phyloP scores from a whole-genome alignment of 2,797 vertebrate genomes.

The Gymnoscopelus microlampas region DNA sequence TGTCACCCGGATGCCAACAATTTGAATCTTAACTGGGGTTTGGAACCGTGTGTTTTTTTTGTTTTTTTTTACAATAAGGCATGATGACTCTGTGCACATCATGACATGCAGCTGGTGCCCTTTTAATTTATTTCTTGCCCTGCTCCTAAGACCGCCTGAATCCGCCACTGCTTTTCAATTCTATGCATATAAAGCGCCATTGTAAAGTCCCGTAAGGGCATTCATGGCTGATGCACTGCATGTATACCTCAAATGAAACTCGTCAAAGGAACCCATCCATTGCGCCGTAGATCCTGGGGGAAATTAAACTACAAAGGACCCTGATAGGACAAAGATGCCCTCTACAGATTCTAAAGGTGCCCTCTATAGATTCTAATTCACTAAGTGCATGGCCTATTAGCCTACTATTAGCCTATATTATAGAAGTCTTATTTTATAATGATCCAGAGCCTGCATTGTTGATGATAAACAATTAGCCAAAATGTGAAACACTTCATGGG shows the following conservation, averaged over 20 bases:
- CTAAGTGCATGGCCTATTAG: conserved; percentile 40
- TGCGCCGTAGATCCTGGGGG: conserved; percentile 49
- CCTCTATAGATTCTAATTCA: not conserved
- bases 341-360: conserved; percentile 14
- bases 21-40: too few relatives aligned
- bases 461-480: not conserved
- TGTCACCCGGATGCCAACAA: too few relatives aligned
- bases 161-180: too few relatives aligned
- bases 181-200: conserved; percentile 21
- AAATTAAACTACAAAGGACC: conserved; percentile 31
- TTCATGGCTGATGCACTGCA: conserved; percentile 1
- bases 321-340: conserved; percentile 14
- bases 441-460: not conserved
- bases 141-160: too few relatives aligned
- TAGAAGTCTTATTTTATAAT: not conserved
- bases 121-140: too few relatives aligned
- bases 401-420: not conserved
- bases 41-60: too few relatives aligned
- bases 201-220: conserved; percentile 36
- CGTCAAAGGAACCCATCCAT: conserved; percentile 56
- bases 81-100: too few relatives aligned
- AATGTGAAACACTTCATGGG: not conserved
- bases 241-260: conserved; percentile 13
- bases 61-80: too few relatives aligned
- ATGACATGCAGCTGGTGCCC: too few relatives aligned